Evolutionary conservation across 2,797 vertebrate species (phyloP).

Genomic region (Anguilla megastoma): DNA sequence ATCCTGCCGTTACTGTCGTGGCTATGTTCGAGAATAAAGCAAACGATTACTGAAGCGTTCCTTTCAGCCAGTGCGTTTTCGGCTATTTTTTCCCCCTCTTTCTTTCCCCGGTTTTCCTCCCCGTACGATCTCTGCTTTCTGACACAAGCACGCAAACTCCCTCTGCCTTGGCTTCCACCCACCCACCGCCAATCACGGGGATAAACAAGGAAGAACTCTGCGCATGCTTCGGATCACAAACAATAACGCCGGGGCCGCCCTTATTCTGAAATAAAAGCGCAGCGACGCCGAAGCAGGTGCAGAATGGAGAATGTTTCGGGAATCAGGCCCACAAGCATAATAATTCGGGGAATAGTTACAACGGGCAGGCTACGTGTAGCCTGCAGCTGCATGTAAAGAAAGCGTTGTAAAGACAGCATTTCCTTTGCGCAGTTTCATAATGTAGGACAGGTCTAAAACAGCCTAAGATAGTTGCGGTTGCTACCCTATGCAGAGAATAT

Average conservation of each 20-base stretch:
- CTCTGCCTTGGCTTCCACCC: slow-evolving; percentile 38
- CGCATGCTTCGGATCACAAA: slow-evolving; percentile 61
- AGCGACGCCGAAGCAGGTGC: neutral
- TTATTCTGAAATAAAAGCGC: slow-evolving; percentile 5
- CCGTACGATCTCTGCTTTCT: slow-evolving; percentile 46
- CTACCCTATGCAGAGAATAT: neutral
- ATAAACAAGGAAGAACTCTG: slow-evolving; percentile 62
- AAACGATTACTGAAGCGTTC: slow-evolving; percentile 30
- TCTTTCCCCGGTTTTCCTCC: slow-evolving; percentile 32
- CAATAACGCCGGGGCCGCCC: slow-evolving; percentile 10
- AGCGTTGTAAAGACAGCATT: neutral
- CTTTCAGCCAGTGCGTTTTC: slow-evolving; percentile 45
- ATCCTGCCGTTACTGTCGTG: neutral
- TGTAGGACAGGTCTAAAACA: neutral
- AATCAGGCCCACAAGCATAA: neutral
- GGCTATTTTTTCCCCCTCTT: slow-evolving; percentile 25
- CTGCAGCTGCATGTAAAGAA: neutral
- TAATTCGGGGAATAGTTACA: neutral
- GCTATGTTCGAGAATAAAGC: slow-evolving; percentile 26
- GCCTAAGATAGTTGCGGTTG: neutral
- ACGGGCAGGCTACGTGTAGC: neutral
- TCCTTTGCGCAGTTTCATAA: neutral
- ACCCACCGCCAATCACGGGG: slow-evolving; percentile 61
- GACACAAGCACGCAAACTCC: slow-evolving; percentile 54
- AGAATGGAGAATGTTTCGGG: neutral